phyloP scores from a whole-genome alignment of 2,797 vertebrate species.

The Tragopan temminckii region DNA sequence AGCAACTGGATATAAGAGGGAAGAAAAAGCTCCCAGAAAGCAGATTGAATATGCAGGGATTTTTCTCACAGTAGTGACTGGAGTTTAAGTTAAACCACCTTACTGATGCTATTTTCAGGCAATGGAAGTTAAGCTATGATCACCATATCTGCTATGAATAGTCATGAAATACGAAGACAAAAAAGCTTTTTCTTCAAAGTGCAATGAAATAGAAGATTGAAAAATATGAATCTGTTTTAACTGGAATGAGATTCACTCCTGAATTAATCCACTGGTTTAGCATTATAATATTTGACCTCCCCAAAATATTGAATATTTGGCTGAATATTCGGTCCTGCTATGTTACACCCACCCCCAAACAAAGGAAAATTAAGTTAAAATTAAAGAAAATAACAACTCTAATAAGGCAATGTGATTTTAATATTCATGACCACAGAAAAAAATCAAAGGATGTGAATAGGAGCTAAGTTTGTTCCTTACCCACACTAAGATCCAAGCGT shows the following conservation, averaged over 20 bases:
- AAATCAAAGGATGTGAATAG: neutral
- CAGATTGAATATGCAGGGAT: neutral
- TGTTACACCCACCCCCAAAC: neutral
- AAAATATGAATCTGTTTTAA: neutral
- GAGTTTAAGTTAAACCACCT: neutral
- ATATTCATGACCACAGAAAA: neutral
- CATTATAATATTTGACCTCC: neutral
- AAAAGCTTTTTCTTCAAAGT: neutral
- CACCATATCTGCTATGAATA: neutral
- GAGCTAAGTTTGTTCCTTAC: neutral
- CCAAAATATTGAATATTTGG: neutral
- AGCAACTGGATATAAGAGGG: neutral
- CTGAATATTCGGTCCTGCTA: neutral
- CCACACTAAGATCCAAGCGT: neutral
- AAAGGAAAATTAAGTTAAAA: neutral
- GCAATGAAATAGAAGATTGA: neutral
- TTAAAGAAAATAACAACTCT: neutral
- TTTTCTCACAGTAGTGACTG: neutral
- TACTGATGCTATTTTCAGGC: neutral
- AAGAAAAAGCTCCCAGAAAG: neutral
- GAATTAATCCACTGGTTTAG: neutral
- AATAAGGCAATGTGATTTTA: neutral
- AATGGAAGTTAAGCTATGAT: neutral
- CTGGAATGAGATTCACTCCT: neutral
- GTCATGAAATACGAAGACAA: neutral